Base-by-base conservation (phyloP, 1,140 invertebrate species). In the Saccostrea cuccullata region DNA sequence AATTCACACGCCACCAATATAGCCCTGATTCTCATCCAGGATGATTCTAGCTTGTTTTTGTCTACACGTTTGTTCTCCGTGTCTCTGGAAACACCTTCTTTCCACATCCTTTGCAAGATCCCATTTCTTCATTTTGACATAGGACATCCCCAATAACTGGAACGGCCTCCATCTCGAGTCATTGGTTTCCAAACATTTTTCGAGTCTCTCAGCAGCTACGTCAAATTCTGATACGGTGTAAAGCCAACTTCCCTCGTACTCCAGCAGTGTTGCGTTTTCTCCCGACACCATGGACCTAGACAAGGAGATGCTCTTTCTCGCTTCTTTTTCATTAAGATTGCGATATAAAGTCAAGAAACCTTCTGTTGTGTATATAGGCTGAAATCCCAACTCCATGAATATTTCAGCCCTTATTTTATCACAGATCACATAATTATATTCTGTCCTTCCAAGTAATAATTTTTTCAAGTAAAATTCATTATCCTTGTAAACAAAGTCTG, bases 231-330 rank as follows among this genome's bases (percentile, higher is more conserved):
- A 88, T 15, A 87, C 87, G 5, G 89, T 90, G 47, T 87, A 89
- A 23, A 91, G 82, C 91, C 89, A 90, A 70, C 86, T 90, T 2
- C 88, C 89, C 88, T 91, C 91, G 56, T 91, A 90, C 47, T 91
- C 91, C 12, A 91, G 40, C 12, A 90, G 58, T 40, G 89, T 90
- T 5, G 89, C 87, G 55, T 91, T 91, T 17, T 89, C 64, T 2
- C 88, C 83, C 17, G 60, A 40, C 20, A 70, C 26, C 73, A 89
- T 85, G 23, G 47, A n/a, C 23, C 86, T 26, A 56, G 55, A 70
- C 55, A 36, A 36, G 20, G 30, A 17, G n/a, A 55, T 17, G 23
- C 64, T 20, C 55, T 77, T 55, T 1, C 6, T 67, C 64, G 55
- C 36, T 83, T 70, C 84, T n/a, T 84, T 30, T 36, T 82, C 58